These are phyloP conservation scores for Cassiopea andromeda DNA, from an alignment of 30 jellyfish, hydroid and myxozoan genomes.

Conservation along the genomic window DNA sequence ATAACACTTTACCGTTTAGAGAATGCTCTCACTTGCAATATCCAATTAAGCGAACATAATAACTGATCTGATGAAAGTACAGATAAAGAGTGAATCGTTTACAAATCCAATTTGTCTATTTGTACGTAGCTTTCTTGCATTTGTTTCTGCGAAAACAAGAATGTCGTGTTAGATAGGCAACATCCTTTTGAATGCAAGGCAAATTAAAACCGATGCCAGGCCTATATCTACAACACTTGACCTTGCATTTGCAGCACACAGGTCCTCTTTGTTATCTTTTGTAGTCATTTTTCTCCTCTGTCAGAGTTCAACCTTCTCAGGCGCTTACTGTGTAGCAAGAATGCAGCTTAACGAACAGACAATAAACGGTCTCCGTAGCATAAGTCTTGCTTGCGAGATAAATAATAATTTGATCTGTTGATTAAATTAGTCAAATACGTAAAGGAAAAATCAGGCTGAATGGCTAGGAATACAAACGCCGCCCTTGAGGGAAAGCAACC, in stretches of 20 bases:
- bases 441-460: too few relatives aligned
- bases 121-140: constrained; percentile 20
- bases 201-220: neutral
- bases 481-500: too few relatives aligned
- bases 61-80: neutral
- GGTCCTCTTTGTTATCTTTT: neutral
- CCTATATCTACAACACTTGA: neutral
- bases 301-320: neutral
- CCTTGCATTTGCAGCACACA: neutral
- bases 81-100: constrained; percentile 40
- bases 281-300: neutral
- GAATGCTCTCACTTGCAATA: constrained; percentile 9
- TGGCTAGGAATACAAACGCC: too few relatives aligned
- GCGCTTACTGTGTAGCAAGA: neutral
- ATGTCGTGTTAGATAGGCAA: neutral
- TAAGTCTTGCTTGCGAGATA: too few relatives aligned
- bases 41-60: constrained; percentile 31
- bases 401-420: too few relatives aligned
- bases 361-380: too few relatives aligned
- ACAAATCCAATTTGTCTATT: constrained; percentile 40
- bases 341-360: too few relatives aligned
- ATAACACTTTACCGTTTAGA: neutral
- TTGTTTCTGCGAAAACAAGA: neutral
- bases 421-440: too few relatives aligned
- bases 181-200: neutral